phyloP scores from a whole-genome alignment of 2,888 invertebrate genomes.

The Nemotelus nigrinus region DNA sequence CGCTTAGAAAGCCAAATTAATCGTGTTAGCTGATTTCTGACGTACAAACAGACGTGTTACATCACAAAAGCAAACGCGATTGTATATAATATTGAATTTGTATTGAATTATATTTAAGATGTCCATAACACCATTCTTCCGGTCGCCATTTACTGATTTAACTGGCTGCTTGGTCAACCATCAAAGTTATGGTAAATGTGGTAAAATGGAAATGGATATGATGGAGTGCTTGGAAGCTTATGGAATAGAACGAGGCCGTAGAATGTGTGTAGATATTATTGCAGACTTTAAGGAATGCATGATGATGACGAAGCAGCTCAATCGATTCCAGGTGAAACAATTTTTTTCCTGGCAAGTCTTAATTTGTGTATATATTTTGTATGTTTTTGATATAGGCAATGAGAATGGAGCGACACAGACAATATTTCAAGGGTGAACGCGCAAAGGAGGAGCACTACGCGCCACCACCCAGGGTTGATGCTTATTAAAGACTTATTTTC shows the following conservation, averaged over 20 bases:
- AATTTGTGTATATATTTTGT: not conserved
- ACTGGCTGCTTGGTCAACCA: conserved; percentile 73
- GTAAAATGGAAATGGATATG: conserved; percentile 73
- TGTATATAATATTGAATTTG: not conserved
- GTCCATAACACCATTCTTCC: conserved; percentile 74
- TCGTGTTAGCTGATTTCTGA: too few relatives aligned
- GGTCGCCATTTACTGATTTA: conserved; percentile 77
- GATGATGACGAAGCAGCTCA: conserved; percentile 69
- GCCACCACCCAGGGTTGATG: conserved; percentile 68
- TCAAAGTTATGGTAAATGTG: conserved; percentile 74
- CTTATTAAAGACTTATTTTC: conserved; percentile 64
- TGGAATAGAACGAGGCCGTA: conserved; percentile 72
- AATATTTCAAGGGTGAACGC: conserved; percentile 70
- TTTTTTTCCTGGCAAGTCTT: not conserved
- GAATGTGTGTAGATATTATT: conserved; percentile 72
- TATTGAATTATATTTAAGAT: conserved; percentile 59
- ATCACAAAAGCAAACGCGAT: conserved; percentile 11
- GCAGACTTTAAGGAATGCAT: conserved; percentile 79
- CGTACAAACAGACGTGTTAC: not conserved
- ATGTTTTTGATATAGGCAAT: conserved; percentile 67
- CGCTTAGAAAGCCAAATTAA: too few relatives aligned
- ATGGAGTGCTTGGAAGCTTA: conserved; percentile 86
- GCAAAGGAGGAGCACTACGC: conserved; percentile 68
- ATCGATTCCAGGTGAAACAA: conserved; percentile 68
- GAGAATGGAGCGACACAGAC: conserved; percentile 70